These are phyloP conservation scores for Beris chalybata DNA, from an alignment of 2,888 invertebrate genomes.

Conservation along the genomic window DNA sequence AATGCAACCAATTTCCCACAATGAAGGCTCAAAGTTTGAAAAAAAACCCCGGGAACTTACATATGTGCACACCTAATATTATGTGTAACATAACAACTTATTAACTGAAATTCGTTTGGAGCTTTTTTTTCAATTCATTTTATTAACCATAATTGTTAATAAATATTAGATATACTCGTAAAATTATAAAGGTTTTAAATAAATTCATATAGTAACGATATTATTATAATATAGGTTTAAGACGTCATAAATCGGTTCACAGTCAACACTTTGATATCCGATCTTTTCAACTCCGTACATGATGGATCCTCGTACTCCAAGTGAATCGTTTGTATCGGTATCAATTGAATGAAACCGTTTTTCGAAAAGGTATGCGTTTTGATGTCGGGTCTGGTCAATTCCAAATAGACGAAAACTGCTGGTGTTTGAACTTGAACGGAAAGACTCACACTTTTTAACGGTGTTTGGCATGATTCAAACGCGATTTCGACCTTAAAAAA, in stretches of 20 bases:
- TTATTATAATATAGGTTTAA: not conserved
- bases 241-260: constrained; percentile 51
- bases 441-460: constrained; percentile 46
- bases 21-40: too few relatives aligned
- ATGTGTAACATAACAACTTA: too few relatives aligned
- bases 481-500: constrained; percentile 6
- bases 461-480: constrained; percentile 5
- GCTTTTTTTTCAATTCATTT: not conserved
- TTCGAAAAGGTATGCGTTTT: constrained; percentile 49
- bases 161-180: too few relatives aligned
- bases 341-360: constrained; percentile 53
- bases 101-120: too few relatives aligned
- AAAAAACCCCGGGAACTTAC: too few relatives aligned
- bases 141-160: not conserved
- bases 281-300: constrained; percentile 41
- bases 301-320: constrained; percentile 47
- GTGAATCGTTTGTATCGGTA: constrained; percentile 49
- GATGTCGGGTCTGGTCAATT: constrained; percentile 45
- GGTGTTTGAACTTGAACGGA: constrained; percentile 49
- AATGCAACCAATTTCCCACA: too few relatives aligned
- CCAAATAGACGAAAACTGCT: constrained; percentile 53
- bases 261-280: constrained; percentile 49
- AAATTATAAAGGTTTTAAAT: not conserved
- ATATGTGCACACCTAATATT: too few relatives aligned
- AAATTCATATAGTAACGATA: not conserved